phyloP scores from a whole-genome alignment of 2,888 invertebrate species.

The Harmothoe impar region DNA sequence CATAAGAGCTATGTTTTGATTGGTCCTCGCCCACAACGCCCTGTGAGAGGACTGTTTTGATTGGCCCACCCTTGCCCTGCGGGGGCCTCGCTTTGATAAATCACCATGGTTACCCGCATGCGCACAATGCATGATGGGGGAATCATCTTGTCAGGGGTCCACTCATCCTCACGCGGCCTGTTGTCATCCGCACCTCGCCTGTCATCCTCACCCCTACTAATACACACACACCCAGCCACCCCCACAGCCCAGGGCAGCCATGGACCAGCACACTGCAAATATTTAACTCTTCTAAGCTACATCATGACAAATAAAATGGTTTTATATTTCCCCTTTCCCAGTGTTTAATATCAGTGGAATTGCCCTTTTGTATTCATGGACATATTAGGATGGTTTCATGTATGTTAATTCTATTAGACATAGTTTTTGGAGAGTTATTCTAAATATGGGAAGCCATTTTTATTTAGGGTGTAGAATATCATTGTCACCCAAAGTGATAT shows the following conservation, averaged over 20 bases:
- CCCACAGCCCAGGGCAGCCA: not conserved
- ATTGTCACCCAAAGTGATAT: not conserved
- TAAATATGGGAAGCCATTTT: too few species aligned
- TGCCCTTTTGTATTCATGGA: too few species aligned
- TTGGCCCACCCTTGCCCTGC: constrained; percentile 36
- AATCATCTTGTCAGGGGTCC: constrained; percentile 52
- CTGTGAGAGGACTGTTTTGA: constrained; percentile 40
- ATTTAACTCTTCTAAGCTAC: constrained; percentile 7
- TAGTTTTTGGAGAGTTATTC: too few species aligned
- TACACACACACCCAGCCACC: not conserved
- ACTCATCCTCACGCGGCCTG: not conserved
- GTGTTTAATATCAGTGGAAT: too few species aligned
- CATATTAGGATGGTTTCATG: too few species aligned
- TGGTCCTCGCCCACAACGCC: not conserved
- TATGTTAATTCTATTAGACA: too few species aligned
- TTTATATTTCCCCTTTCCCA: too few species aligned
- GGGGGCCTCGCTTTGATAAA: constrained; percentile 56
- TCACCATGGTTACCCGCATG: constrained; percentile 47
- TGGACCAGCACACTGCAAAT: not conserved
- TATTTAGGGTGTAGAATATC: too few species aligned
- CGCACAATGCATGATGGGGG: constrained; percentile 44
- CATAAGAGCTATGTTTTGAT: not conserved
- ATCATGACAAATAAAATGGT: not conserved
- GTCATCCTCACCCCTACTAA: not conserved
- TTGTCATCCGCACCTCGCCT: not conserved